Evolutionary conservation across 2,888 invertebrate species (phyloP).

Genomic region (Polymixis flavicincta): DNA sequence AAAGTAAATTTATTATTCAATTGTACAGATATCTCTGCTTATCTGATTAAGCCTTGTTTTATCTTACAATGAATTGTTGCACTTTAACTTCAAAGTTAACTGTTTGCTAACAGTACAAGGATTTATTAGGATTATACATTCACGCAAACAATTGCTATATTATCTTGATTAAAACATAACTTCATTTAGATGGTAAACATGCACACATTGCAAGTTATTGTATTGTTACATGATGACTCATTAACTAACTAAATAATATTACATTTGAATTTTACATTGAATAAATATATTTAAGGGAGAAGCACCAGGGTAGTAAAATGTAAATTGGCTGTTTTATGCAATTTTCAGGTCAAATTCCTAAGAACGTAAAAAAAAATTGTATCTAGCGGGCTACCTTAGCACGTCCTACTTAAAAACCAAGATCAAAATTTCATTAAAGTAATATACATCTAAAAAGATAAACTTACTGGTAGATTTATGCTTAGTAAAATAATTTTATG

Average conservation of each 20-base stretch:
- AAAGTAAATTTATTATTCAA: slow-evolving; percentile 12
- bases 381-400: too few relatives aligned
- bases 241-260: neutral
- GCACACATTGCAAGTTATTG: slow-evolving; percentile 2
- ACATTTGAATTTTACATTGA: neutral
- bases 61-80: slow-evolving; percentile 33
- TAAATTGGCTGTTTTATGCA: too few relatives aligned
- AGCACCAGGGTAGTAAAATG: too few relatives aligned
- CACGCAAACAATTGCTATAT: slow-evolving; percentile 15
- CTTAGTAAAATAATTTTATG: neutral
- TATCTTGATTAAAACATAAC: slow-evolving; percentile 24
- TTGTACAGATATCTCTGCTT: slow-evolving; percentile 11
- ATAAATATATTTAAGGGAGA: neutral
- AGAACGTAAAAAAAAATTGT: too few relatives aligned
- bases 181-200: slow-evolving; percentile 10
- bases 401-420: neutral
- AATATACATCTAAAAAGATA: too few relatives aligned
- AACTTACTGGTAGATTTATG: neutral
- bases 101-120: slow-evolving; percentile 6
- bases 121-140: slow-evolving; percentile 25
- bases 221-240: neutral
- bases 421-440: neutral
- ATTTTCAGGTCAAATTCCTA: too few relatives aligned
- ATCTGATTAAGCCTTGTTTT: slow-evolving; percentile 21
- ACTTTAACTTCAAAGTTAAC: slow-evolving; percentile 27